Conservation (phyloP, 2,113 vertebrate species). For the Oryzias melastigma region DNA sequence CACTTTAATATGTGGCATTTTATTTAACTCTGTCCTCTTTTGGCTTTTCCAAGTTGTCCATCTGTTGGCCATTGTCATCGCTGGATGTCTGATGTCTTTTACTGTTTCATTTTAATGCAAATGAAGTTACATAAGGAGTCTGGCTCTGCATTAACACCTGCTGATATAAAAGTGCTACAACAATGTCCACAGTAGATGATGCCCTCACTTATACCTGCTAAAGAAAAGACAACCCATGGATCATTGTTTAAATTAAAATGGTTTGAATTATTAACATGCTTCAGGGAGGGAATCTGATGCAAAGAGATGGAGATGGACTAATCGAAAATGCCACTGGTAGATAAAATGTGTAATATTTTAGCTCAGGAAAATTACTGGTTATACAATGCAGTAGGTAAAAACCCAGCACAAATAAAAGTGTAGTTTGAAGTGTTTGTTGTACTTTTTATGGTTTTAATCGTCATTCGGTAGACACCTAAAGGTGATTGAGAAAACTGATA, state of each 20-base stretch:
- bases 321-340: background rate
- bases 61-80: background rate
- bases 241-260: constrained; percentile 6
- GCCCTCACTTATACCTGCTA: background rate
- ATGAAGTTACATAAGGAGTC: background rate
- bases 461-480: no score
- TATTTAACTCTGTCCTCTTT: background rate
- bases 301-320: constrained; percentile 5
- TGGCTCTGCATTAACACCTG: background rate
- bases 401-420: no score
- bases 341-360: background rate
- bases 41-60: background rate
- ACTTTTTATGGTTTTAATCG: no score
- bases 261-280: constrained; percentile 12
- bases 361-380: background rate
- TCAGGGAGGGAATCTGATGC: background rate
- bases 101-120: background rate
- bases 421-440: no score
- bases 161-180: background rate
- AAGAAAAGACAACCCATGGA: background rate
- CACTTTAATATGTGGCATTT: background rate
- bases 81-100: background rate
- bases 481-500: no score
- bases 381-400: no score
- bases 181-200: background rate